A percentile compares a stretch with the other conserved stretches of the same genome.
Evolutionary conservation across 2,797 vertebrate species (phyloP).

Genomic region (Moxostoma hubbsi): DNA sequence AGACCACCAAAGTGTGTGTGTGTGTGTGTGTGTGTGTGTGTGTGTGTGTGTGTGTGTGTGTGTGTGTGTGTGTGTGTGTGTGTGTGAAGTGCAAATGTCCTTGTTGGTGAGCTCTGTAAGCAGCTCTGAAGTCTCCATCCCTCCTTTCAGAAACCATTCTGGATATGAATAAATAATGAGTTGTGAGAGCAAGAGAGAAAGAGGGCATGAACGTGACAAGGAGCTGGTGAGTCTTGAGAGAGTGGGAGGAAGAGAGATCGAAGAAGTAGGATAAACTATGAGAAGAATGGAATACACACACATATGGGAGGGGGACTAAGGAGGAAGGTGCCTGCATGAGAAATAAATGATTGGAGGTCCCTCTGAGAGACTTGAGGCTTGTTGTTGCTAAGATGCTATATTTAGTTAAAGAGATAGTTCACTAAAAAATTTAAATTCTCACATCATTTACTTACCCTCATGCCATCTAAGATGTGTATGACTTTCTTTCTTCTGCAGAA

Average conservation of each 20-base stretch:
- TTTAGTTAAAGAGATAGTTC: neutral
- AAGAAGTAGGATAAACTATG: conserved; percentile 7
- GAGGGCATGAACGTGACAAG: conserved; percentile 23
- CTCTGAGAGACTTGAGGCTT: conserved; percentile 10
- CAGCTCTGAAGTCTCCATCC: conserved; percentile 60
- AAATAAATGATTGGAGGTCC: conserved; percentile 14
- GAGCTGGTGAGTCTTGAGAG: conserved; percentile 30
- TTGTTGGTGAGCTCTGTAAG: conserved; percentile 60
- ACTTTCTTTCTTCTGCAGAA: too few species aligned
- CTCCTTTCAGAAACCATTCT: conserved; percentile 62
- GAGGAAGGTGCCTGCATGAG: conserved; percentile 7
- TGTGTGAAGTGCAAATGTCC: conserved; percentile 63
- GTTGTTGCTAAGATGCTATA: neutral
- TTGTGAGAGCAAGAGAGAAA: conserved; percentile 42
- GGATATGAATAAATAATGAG: conserved; percentile 81
- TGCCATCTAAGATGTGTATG: too few species aligned
- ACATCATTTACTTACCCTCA: too few species aligned
- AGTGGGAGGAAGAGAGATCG: conserved; percentile 38
- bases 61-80: conserved; percentile 27
- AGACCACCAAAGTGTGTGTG: neutral
- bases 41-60: conserved; percentile 16
- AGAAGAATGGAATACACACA: conserved; percentile 17
- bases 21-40: neutral
- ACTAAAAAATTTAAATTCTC: too few species aligned
- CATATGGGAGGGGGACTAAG: neutral